Conservation (phyloP, 2,888 invertebrate species). For the Parasteatoda lunata region DNA sequence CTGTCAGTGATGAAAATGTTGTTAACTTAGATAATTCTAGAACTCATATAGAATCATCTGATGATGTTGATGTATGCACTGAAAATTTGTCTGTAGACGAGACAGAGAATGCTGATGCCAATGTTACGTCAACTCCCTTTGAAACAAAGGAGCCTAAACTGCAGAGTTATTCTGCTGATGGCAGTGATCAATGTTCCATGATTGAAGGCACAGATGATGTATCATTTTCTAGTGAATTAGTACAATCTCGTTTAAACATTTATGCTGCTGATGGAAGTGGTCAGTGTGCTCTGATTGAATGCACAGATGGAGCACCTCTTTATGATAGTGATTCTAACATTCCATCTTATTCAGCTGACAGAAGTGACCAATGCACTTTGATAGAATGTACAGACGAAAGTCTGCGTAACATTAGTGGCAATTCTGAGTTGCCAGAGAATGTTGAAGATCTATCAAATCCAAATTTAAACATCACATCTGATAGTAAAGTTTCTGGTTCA, state of each 20-base stretch:
- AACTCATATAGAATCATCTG: slow-evolving; percentile 22
- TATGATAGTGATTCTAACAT: slow-evolving; percentile 1
- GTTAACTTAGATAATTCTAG: neutral
- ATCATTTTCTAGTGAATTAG: too few species aligned
- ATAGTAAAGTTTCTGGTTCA: slow-evolving; percentile 6
- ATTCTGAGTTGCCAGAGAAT: neutral
- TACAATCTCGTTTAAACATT: neutral
- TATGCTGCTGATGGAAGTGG: slow-evolving; percentile 10
- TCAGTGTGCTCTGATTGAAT: slow-evolving; percentile 1
- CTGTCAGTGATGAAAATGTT: neutral
- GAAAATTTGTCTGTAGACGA: slow-evolving; percentile 11
- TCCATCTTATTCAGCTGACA: slow-evolving; percentile 1
- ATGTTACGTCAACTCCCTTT: slow-evolving; percentile 39
- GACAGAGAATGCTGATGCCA: slow-evolving; percentile 17
- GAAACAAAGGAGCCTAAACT: neutral
- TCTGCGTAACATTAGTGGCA: neutral
- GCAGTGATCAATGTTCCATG: slow-evolving; percentile 28
- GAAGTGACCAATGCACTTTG: slow-evolving; percentile 1
- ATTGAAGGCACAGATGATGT: slow-evolving; percentile 23
- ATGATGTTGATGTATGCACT: slow-evolving; percentile 1
- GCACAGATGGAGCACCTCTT: slow-evolving; percentile 32
- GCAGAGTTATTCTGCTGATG: slow-evolving; percentile 12
- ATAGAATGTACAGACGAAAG: slow-evolving; percentile 1
- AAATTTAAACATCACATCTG: slow-evolving; percentile 15
- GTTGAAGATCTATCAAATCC: neutral